A percentile compares a stretch with the other conserved stretches of the same genome.
Conservation (phyloP, 2,113 vertebrate genomes). For the Loxodonta africana region DNA sequence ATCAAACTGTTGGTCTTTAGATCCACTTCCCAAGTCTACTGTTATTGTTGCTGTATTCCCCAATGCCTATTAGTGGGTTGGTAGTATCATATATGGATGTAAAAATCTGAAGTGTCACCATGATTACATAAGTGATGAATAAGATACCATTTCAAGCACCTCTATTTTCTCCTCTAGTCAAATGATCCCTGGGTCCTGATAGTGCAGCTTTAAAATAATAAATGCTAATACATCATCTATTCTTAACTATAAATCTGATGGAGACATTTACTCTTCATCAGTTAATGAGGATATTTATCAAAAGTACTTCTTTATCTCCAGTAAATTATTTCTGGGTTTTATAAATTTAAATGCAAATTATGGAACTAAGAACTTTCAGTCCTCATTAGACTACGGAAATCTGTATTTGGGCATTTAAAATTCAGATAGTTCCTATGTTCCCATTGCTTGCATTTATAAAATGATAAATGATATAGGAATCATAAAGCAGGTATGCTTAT, state of each 20-base stretch:
- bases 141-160: not conserved
- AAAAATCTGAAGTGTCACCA: not conserved
- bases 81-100: not conserved
- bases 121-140: not conserved
- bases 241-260: not conserved
- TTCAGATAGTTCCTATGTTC: not conserved
- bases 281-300: slow-evolving; percentile 22
- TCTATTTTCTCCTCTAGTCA: not conserved
- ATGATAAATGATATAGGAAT: not conserved
- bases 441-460: not conserved
- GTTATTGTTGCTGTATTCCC: not conserved
- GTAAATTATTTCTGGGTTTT: not conserved
- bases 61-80: not conserved
- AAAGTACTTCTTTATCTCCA: not conserved
- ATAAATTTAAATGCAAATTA: slow-evolving; percentile 8
- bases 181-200: not conserved
- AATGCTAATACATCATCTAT: not conserved
- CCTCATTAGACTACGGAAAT: not conserved
- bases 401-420: not conserved
- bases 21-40: not conserved
- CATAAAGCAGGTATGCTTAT: not conserved
- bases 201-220: not conserved
- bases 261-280: not conserved
- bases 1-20: not conserved
- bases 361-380: not conserved